phyloP scores from a whole-genome alignment of 2,797 vertebrate genomes.

The Helostoma temminkii region DNA sequence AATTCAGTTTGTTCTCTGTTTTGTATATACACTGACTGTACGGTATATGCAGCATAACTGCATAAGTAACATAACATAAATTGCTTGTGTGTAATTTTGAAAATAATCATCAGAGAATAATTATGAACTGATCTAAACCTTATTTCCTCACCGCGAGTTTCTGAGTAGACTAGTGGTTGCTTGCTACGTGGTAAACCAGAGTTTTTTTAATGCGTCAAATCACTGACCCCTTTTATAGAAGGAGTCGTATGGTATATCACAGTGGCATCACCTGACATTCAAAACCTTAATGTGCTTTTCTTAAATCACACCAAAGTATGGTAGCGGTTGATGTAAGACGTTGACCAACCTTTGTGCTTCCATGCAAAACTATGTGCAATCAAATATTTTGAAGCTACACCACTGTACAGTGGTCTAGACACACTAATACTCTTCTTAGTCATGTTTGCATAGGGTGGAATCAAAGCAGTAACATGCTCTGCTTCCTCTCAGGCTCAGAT shows the following conservation, averaged over 20 bases:
- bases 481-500: conserved; percentile 32
- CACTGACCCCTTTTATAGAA: conserved; percentile 4
- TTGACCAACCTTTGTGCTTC: not conserved
- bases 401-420: conserved; percentile 9
- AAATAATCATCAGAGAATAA: not conserved
- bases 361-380: not conserved
- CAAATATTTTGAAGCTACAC: conserved; percentile 1
- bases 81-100: not conserved
- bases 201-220: conserved; percentile 6
- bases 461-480: conserved; percentile 10
- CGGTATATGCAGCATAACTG: too few species aligned
- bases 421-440: conserved; percentile 3
- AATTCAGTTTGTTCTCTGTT: not conserved
- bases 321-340: not conserved
- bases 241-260: not conserved
- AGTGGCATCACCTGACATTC: not conserved
- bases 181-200: not conserved
- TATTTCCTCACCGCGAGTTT: conserved; percentile 8
- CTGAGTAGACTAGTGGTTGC: not conserved
- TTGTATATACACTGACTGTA: not conserved
- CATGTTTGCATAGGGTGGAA: conserved; percentile 41
- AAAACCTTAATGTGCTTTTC: not conserved
- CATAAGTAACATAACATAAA: too few species aligned
- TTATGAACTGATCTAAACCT: not conserved
- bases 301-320: not conserved